phyloP scores from a whole-genome alignment of 1,140 invertebrate species.

The Drosophila neocordata region DNA sequence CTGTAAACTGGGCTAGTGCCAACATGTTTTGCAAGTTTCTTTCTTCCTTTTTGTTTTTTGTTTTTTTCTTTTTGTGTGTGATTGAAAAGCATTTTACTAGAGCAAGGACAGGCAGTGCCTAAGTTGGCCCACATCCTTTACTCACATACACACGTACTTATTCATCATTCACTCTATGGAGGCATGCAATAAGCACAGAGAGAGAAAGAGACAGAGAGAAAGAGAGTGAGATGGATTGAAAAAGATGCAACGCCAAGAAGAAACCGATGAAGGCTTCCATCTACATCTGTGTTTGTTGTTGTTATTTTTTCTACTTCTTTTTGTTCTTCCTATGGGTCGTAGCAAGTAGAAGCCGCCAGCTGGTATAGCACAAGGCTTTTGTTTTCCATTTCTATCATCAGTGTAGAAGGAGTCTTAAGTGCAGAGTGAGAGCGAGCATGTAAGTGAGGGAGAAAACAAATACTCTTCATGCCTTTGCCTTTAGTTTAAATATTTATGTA shows the following conservation, averaged over 20 bases:
- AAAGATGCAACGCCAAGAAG: not conserved
- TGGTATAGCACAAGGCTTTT: conserved; percentile 53
- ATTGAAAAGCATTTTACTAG: conserved; percentile 65
- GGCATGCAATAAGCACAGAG: conserved; percentile 36
- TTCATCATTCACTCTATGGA: conserved; percentile 42
- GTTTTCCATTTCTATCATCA: conserved; percentile 39
- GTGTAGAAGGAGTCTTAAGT: conserved; percentile 25
- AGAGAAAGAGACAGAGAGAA: conserved; percentile 34
- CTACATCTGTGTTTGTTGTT: not conserved
- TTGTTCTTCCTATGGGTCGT: conserved; percentile 4
- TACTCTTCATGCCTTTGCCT: conserved; percentile 52
- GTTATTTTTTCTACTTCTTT: not conserved
- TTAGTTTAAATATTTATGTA: conserved; percentile 73
- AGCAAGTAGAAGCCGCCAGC: conserved; percentile 44
- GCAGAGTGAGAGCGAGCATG: conserved; percentile 9
- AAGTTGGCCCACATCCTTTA: conserved; percentile 48
- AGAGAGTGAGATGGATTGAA: not conserved
- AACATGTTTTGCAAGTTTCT: conserved; percentile 47
- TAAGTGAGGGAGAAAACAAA: conserved; percentile 14
- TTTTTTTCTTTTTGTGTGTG: too few species aligned
- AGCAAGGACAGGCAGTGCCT: conserved; percentile 61
- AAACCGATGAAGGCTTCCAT: conserved; percentile 27
- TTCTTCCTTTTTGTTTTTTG: conserved; percentile 31
- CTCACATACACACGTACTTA: conserved; percentile 34
- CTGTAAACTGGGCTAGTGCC: conserved; percentile 28